phyloP scores from a whole-genome alignment of 2,113 vertebrate species.

The Vombatus ursinus region DNA sequence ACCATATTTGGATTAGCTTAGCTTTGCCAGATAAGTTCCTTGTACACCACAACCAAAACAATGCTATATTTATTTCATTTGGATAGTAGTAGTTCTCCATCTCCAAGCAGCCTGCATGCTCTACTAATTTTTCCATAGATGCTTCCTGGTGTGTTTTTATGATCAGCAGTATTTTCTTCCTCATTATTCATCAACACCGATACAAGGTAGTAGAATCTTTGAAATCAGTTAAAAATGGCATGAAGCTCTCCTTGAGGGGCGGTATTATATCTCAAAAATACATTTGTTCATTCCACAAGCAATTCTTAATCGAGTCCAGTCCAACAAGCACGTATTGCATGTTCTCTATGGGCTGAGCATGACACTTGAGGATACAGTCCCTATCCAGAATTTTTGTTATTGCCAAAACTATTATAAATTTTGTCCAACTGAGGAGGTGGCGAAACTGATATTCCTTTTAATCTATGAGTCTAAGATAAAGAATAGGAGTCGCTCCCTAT shows the following conservation, averaged over 20 bases:
- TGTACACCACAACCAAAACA: not conserved
- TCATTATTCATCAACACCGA: not conserved
- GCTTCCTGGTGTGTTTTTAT: not conserved
- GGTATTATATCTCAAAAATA: not conserved
- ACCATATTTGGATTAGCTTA: slow-evolving; percentile 8
- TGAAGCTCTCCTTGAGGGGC: not conserved
- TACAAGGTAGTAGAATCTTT: not conserved
- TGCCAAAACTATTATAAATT: not conserved
- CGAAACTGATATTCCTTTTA: not conserved
- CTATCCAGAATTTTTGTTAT: not conserved
- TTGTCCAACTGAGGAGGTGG: not conserved
- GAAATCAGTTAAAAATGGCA: not conserved
- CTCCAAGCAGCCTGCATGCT: not conserved
- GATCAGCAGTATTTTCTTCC: not conserved
- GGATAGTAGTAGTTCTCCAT: not conserved
- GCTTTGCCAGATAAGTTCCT: not conserved
- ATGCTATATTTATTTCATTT: not conserved
- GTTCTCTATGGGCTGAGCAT: not conserved
- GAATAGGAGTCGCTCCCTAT: not conserved
- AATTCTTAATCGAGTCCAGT: not conserved
- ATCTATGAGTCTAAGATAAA: not conserved
- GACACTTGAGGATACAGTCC: not conserved
- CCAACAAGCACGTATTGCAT: not conserved
- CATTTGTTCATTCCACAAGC: not conserved
- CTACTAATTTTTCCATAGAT: not conserved